A percentile compares a stretch with the other conserved stretches of the same genome.
phyloP scores from a whole-genome alignment of 2,797 vertebrate genomes.

The Discoglossus pictus region DNA sequence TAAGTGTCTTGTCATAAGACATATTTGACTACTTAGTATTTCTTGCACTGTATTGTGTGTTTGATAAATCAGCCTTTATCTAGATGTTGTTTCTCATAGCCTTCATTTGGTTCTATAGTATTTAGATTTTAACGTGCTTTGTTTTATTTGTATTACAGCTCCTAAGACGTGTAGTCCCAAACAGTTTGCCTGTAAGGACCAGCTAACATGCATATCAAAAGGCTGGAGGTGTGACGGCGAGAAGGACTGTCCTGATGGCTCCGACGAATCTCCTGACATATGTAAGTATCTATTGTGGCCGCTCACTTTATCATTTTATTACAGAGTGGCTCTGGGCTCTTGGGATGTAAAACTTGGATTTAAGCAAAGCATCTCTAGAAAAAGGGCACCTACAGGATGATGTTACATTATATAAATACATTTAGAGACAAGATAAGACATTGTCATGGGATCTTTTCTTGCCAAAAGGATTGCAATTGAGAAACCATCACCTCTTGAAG shows the following conservation, averaged over 20 bases:
- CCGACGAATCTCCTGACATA: slow-evolving; percentile 92
- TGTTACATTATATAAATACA: background rate
- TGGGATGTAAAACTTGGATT: background rate
- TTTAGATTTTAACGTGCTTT: slow-evolving; percentile 15
- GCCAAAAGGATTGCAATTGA: too few species aligned
- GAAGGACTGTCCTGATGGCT: slow-evolving; percentile 96
- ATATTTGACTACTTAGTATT: too few species aligned
- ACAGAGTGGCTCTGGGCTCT: too few species aligned
- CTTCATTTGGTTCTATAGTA: background rate
- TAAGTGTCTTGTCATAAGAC: too few species aligned
- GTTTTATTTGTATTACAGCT: slow-evolving; percentile 66
- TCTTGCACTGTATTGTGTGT: too few species aligned
- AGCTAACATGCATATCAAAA: slow-evolving; percentile 95
- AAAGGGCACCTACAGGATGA: background rate
- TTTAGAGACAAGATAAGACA: too few species aligned
- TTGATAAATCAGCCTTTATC: too few species aligned
- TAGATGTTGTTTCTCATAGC: background rate
- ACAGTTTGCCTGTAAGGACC: slow-evolving; percentile 96
- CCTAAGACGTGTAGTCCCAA: slow-evolving; percentile 95
- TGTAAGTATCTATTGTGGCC: slow-evolving; percentile 84
- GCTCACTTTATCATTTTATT: too few species aligned
- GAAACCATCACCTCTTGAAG: too few species aligned
- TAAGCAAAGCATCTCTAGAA: background rate
- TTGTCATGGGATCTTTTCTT: too few species aligned
- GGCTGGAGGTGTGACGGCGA: slow-evolving; percentile 97